These are phyloP conservation scores for Epistrophe eligans DNA, from an alignment of 2,888 invertebrate species.

Conservation along the genomic window DNA sequence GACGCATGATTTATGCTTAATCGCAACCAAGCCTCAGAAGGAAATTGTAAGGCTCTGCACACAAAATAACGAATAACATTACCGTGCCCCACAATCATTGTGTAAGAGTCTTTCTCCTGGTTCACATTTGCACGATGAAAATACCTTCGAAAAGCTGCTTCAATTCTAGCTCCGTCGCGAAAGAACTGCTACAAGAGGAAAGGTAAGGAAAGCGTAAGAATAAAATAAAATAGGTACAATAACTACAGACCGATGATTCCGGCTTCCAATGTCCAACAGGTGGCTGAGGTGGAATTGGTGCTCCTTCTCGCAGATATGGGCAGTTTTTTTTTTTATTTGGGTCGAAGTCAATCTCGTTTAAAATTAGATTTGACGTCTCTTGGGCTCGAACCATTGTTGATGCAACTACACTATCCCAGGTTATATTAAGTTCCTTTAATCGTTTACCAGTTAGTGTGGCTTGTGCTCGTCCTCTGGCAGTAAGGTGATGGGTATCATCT, in stretches of 20 bases:
- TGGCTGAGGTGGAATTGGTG: slow-evolving; percentile 97
- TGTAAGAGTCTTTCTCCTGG: slow-evolving; percentile 93
- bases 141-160: slow-evolving; percentile 96
- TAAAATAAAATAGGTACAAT: background rate
- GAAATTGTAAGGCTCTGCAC: slow-evolving; percentile 98
- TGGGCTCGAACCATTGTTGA: slow-evolving; percentile 97
- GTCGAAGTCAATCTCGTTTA: slow-evolving; percentile 87
- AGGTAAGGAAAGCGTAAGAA: slow-evolving; percentile 19
- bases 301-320: slow-evolving; percentile 94
- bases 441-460: slow-evolving; percentile 94
- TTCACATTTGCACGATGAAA: slow-evolving; percentile 94
- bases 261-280: slow-evolving; percentile 94
- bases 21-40: slow-evolving; percentile 98
- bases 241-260: slow-evolving; percentile 88
- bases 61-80: slow-evolving; percentile 98
- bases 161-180: slow-evolving; percentile 96
- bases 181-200: slow-evolving; percentile 90
- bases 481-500: slow-evolving; percentile 91
- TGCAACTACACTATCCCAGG: slow-evolving; percentile 91
- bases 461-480: slow-evolving; percentile 92
- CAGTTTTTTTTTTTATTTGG: slow-evolving; percentile 87
- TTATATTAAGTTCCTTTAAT: slow-evolving; percentile 90
- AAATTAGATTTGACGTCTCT: slow-evolving; percentile 94
- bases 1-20: slow-evolving; percentile 96
- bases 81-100: slow-evolving; percentile 97